Conservation (phyloP, 1,140 invertebrate species). For the Macrobrachium rosenbergii region DNA sequence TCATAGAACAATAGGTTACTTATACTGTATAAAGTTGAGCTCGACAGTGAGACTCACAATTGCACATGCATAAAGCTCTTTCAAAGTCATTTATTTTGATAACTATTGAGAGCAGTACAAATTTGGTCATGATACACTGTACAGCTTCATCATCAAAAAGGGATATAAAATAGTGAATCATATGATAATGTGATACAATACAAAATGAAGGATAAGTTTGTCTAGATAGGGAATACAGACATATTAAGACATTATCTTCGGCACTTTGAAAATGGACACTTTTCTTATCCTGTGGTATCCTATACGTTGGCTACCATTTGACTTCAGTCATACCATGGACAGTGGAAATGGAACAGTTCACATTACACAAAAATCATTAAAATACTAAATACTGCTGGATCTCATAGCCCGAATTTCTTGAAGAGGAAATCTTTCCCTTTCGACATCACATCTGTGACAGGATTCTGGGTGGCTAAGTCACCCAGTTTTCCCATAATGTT, state of each 20-base stretch:
- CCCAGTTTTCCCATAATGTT: conserved; percentile 65
- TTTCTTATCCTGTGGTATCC: conserved; percentile 25
- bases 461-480: conserved; percentile 64
- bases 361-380: conserved; percentile 9
- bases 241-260: conserved; percentile 24
- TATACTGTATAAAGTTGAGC: conserved; percentile 32
- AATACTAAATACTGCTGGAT: conserved; percentile 44
- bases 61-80: conserved; percentile 2
- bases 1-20: conserved; percentile 10
- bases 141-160: conserved; percentile 7
- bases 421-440: conserved; percentile 66
- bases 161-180: conserved; percentile 37
- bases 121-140: conserved; percentile 32
- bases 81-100: too few species aligned
- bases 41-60: conserved; percentile 3
- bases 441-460: conserved; percentile 65
- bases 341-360: conserved; percentile 32
- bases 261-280: conserved; percentile 41
- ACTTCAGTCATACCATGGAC: neutral
- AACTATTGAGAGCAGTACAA: neutral
- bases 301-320: neutral
- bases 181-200: conserved; percentile 29
- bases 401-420: conserved; percentile 66
- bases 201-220: conserved; percentile 37
- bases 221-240: conserved; percentile 26